Base-by-base conservation (phyloP, 2,113 vertebrate genomes). In the Anolis sagrei region DNA sequence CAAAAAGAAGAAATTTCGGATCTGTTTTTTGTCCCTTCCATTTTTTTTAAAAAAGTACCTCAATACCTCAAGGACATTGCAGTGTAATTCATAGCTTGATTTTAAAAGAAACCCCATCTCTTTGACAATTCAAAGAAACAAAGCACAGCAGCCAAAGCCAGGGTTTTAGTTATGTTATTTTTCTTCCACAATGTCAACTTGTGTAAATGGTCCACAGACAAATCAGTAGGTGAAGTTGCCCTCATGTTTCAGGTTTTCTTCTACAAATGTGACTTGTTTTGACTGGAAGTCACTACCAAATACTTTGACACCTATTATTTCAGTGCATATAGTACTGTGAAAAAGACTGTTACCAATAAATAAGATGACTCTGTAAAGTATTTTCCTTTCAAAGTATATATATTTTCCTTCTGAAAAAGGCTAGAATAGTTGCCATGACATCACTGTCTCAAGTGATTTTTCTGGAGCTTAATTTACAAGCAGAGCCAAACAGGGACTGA, bases 211-310 rank as follows among this genome's bases (percentile, higher is more conserved):
- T 44, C 76, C 49, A 85, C 89, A 89, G 34, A 73, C 44, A 78
- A 81, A 82, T 36, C 49, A 83, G 21, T 48, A 89, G 32, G 32
- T 32, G 76, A 88, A 66, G 23, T 77, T 10, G 79, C 29, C 27
- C 76, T 91, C 62, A 84, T 90, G 85, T 78, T 94, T 79, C 21
- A 48, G 49, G 0, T 81, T 93, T 76, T 49, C 85, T 89, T 88
- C 58, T 64, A 25, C 48, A 62, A 81, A 48, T 66, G 32, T 29
- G 58, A 2, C 25, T 77, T 81, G 14, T 0, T 89, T 88, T 49
- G 19, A 64, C 78, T 89, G 1, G 23, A 90, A 44, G 25, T 9
- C 58, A 72, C 66, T 89, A 39, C 81, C 68, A 91, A 86, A 77
- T 82, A 93, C 61, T 48, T 88, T 39, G 86, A 80, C 54, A 58